These are phyloP conservation scores for Campylomormyrus tamandua DNA, from an alignment of 2,113 vertebrate genomes.

Conservation along the genomic window DNA sequence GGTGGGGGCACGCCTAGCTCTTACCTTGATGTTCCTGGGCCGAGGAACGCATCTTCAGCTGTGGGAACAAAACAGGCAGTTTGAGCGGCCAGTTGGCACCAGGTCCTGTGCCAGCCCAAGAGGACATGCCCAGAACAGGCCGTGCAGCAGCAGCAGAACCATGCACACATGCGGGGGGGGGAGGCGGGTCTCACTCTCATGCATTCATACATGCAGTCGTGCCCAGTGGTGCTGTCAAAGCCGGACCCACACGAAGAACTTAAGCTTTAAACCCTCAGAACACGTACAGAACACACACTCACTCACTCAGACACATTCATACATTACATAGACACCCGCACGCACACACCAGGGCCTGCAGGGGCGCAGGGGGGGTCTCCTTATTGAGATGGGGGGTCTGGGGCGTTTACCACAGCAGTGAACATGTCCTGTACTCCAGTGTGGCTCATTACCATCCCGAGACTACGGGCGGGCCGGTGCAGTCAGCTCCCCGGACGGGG, in stretches of 20 bases:
- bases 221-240: background rate
- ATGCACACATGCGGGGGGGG: background rate
- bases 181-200: background rate
- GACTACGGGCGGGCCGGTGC: background rate
- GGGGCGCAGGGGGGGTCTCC: background rate
- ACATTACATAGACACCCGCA: background rate
- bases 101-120: background rate
- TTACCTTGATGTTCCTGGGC: background rate
- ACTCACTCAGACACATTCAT: background rate
- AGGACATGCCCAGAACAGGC: background rate
- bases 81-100: background rate
- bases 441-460: background rate
- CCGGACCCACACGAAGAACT: background rate
- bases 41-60: background rate
- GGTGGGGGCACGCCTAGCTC: background rate
- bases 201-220: background rate
- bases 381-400: background rate
- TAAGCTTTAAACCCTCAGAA: background rate
- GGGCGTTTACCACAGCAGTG: background rate
- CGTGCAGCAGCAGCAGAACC: conserved; percentile 15
- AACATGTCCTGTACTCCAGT: background rate
- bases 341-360: background rate
- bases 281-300: background rate
- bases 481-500: background rate
- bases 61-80: background rate